These are phyloP conservation scores for Gyrodactylus salaris DNA, from an alignment of 1,140 invertebrate species.

Conservation along the genomic window DNA sequence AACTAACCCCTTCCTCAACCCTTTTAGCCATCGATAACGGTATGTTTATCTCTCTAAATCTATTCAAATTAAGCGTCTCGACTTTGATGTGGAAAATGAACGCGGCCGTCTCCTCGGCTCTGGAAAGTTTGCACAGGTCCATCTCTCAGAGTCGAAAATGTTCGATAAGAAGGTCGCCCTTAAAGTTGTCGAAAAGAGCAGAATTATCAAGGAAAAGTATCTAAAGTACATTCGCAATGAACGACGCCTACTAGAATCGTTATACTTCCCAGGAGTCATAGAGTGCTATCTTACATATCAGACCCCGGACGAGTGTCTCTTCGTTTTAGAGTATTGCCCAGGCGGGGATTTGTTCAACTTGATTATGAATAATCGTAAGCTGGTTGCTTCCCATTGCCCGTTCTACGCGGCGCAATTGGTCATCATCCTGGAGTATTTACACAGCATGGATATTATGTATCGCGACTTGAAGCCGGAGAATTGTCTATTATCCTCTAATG, in stretches of 20 bases:
- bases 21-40: neutral
- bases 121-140: neutral
- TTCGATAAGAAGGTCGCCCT: neutral
- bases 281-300: neutral
- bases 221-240: neutral
- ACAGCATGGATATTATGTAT: conserved; percentile 95
- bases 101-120: neutral
- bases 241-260: neutral
- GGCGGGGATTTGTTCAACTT: neutral
- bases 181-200: neutral
- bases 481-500: conserved; percentile 76
- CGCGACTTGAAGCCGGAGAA: conserved; percentile 96
- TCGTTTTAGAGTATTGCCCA: neutral
- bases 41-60: neutral
- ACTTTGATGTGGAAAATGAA: neutral
- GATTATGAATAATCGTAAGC: conserved; percentile 6
- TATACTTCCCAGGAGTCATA: neutral
- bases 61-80: neutral
- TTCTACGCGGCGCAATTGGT: conserved; percentile 99
- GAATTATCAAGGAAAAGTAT: neutral
- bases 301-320: neutral
- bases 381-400: conserved; percentile 40
- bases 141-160: neutral
- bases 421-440: conserved; percentile 91
- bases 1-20: too few relatives aligned